Evolutionary conservation across 35 echinoderm and acorn worm genomes (phyloP), one percentile per base, ranked within the genome.

Genomic region (Apostichopus parvimensis): DNA sequence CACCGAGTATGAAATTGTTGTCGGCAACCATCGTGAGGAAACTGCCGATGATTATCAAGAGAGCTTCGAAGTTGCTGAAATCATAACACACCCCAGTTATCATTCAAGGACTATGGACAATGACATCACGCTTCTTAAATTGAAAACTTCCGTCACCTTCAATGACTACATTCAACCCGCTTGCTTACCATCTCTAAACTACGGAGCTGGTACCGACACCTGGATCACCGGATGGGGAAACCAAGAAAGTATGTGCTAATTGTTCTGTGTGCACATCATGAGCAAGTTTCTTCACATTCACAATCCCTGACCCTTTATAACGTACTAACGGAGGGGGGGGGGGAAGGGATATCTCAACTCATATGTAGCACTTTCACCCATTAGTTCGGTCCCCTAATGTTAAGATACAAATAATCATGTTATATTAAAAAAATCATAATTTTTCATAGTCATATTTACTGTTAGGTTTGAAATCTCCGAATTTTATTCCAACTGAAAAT

Each of bases 211-310:
- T 24, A 93, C 93, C 65, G 54, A 84, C 55, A 94, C 93, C 9
- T 87, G 92, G 60, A 81, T 97, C 17, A 97, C 95, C 4, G 93
- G 95, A 5, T 97, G 95, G 95, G 95, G 93, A 53, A 73, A 94
- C 65, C 91, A 92, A 53, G 95, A 97, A 83, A 91, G 95, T 97
- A 93, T 79, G 95, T 96, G 9, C 18, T 73, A 17, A 73, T 15
- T 73, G 58, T 61, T 11, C 12, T 61, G 58, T 61, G 34, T 45
- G 1, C 34, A 45, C 34, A 45, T 45, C 34, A 45, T 45, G 34
- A 45, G 34, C 34, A 45, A 45, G 34, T 45, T 45, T 45, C 34
- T 45, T 45, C 34, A 4, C 34, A 45, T 45, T 45, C 34, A 45
- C 2, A 45, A 45, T 45, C 34, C 34, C 34, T 45, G 34, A 45